Conservation (phyloP, 2,888 invertebrate genomes). For the Parnassius smintheus region DNA sequence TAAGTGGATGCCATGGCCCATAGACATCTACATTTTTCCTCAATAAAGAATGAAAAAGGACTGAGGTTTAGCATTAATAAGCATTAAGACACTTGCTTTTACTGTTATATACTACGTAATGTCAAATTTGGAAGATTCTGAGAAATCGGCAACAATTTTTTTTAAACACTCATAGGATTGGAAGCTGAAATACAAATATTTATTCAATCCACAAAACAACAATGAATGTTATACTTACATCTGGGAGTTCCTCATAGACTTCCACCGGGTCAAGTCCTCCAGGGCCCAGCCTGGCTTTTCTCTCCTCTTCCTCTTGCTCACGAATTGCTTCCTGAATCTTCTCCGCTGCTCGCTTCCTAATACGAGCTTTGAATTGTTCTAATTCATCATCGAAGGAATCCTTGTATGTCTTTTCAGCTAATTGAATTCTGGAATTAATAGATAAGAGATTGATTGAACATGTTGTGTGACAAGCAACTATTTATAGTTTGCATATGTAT, state of each 20-base stretch:
- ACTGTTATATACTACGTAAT: no score
- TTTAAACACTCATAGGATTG: no score
- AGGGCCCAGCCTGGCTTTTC: constrained; percentile 92
- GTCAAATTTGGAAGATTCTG: no score
- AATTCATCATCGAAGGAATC: constrained; percentile 97
- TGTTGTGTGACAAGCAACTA: no score
- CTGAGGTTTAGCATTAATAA: no score
- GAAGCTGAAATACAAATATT: no score
- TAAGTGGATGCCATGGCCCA: no score
- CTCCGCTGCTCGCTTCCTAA: constrained; percentile 90
- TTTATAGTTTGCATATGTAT: no score
- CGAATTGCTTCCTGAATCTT: constrained; percentile 92
- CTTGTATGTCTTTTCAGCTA: constrained; percentile 95
- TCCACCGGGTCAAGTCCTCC: constrained; percentile 99
- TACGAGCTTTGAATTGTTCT: constrained; percentile 91
- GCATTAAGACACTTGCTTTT: no score
- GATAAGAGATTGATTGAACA: neutral
- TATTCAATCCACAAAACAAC: neutral
- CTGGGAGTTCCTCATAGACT: constrained; percentile 96
- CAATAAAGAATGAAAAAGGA: no score
- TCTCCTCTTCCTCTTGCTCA: constrained; percentile 94
- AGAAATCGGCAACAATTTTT: no score
- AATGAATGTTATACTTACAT: constrained; percentile 77
- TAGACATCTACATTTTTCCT: no score
- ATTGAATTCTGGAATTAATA: constrained; percentile 86